Conservation (phyloP, 2,888 invertebrate species). For the Tenodera sinensis region DNA sequence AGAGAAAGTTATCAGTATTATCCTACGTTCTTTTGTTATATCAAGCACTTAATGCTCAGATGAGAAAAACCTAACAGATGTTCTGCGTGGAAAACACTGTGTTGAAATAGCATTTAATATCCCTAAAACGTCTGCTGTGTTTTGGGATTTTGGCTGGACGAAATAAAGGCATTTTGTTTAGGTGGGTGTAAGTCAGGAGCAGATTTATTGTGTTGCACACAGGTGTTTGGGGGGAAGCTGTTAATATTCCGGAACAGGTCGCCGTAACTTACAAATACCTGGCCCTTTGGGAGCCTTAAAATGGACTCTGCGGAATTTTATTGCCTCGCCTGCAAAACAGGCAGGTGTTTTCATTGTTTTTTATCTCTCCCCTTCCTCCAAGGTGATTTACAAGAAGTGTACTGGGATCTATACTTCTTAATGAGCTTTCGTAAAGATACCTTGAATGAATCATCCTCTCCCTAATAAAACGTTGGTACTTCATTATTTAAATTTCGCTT, state of each 20-base stretch:
- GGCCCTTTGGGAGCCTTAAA: background rate
- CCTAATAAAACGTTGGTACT: too few relatives aligned
- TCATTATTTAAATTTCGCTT: too few relatives aligned
- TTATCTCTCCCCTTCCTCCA: background rate
- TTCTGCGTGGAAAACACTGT: too few relatives aligned
- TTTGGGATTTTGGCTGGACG: background rate
- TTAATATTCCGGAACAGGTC: background rate
- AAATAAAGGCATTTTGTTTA: background rate
- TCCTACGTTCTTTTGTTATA: too few relatives aligned
- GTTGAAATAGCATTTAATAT: background rate
- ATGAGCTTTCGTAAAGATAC: too few relatives aligned
- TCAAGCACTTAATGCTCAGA: too few relatives aligned
- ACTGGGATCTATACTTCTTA: too few relatives aligned
- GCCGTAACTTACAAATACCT: background rate
- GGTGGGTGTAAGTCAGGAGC: background rate
- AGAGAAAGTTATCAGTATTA: too few relatives aligned
- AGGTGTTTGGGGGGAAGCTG: background rate
- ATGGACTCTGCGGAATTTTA: background rate
- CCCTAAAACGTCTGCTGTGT: background rate
- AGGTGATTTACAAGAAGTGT: background rate
- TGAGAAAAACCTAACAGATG: too few relatives aligned
- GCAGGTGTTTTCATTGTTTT: background rate
- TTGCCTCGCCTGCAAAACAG: background rate
- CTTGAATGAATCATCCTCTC: too few relatives aligned
- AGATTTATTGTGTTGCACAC: slow-evolving; percentile 1